These are phyloP conservation scores for Dicrurus megarhynchus DNA, from an alignment of 2,113 vertebrate genomes.

Conservation along the genomic window DNA sequence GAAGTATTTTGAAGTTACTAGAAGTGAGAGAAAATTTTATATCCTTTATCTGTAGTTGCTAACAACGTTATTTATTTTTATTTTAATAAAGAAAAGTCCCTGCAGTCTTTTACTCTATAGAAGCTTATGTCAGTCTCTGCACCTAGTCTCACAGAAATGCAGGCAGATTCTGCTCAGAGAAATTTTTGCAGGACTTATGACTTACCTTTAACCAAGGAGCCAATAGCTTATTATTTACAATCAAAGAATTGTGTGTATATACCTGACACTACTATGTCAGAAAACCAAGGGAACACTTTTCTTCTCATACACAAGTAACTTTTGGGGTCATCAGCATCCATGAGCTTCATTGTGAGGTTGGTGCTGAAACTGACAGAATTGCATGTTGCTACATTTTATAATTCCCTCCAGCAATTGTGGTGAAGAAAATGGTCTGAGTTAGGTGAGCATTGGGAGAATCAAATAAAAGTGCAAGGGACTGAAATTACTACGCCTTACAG, in stretches of 20 bases:
- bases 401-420: background rate
- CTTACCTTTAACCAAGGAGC: background rate
- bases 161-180: background rate
- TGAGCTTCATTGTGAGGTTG: background rate
- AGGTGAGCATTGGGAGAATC: background rate
- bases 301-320: background rate
- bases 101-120: background rate
- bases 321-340: background rate
- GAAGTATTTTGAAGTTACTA: background rate
- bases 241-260: background rate
- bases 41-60: background rate
- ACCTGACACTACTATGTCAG: background rate
- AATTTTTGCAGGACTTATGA: background rate
- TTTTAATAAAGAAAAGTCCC: background rate
- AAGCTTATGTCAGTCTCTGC: background rate
- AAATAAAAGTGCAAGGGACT: background rate
- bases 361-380: background rate
- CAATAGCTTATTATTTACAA: background rate
- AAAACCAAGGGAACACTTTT: background rate
- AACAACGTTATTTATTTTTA: background rate
- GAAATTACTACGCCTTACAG: background rate
- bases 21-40: background rate
- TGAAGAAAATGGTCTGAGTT: background rate
- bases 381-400: background rate
- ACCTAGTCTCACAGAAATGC: background rate